These are phyloP conservation scores for Corapipo altera DNA, from an alignment of 2,113 vertebrate species.

Conservation along the genomic window DNA sequence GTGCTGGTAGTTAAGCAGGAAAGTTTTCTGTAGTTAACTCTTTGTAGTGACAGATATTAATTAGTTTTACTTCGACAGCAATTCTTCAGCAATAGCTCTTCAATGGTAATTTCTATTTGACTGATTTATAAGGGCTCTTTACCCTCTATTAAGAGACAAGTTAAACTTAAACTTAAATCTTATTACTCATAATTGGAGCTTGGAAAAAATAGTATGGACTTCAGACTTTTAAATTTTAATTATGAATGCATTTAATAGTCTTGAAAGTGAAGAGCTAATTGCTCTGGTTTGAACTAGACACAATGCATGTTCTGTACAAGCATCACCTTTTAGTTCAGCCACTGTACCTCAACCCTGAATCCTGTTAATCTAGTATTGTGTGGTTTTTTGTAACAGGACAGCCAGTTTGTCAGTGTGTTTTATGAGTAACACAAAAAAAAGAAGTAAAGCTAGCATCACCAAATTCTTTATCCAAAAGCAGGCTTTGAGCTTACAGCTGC, in stretches of 20 bases:
- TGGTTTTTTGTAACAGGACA: background rate
- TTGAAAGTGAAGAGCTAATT: conserved; percentile 65
- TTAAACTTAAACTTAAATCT: conserved; percentile 78
- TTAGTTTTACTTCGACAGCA: conserved; percentile 73
- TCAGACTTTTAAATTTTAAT: conserved; percentile 75
- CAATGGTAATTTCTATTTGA: conserved; percentile 67
- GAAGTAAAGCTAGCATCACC: background rate
- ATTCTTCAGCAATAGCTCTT: conserved; percentile 60
- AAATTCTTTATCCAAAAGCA: background rate
- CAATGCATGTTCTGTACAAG: background rate
- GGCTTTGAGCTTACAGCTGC: conserved; percentile 30
- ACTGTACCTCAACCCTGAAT: background rate
- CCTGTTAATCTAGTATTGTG: background rate
- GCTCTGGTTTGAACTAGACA: conserved; percentile 26
- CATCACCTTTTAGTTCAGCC: background rate
- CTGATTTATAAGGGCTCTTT: conserved; percentile 77
- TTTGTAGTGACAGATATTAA: conserved; percentile 75
- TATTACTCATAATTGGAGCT: conserved; percentile 72
- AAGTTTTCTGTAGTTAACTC: conserved; percentile 60
- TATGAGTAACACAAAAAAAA: background rate
- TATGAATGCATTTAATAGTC: conserved; percentile 67
- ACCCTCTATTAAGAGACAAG: conserved; percentile 79
- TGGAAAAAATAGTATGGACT: conserved; percentile 65
- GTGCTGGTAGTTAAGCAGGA: conserved; percentile 61
- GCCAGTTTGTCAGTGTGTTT: conserved; percentile 16